Evolutionary conservation across 2,113 vertebrate species (phyloP).

Genomic region (Ranitomeya imitator): DNA sequence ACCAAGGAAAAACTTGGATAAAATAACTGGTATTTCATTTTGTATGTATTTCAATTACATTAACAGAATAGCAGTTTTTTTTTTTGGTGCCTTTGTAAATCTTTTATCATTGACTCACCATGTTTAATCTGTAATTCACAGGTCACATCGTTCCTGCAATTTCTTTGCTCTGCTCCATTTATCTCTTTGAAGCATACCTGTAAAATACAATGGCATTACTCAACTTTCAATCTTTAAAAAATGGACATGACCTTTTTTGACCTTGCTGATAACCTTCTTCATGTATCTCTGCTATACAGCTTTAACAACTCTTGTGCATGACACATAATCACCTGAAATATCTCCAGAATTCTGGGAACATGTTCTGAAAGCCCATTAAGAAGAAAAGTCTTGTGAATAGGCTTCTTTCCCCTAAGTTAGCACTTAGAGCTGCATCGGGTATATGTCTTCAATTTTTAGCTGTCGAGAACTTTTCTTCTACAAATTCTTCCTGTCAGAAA

Average conservation of each 20-base stretch:
- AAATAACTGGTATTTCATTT: neutral
- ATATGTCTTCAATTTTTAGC: constrained; percentile 40
- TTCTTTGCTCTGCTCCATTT: constrained; percentile 39
- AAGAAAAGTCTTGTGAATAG: constrained; percentile 27
- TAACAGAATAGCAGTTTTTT: constrained; percentile 8
- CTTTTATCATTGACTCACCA: constrained; percentile 39
- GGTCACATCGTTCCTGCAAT: constrained; percentile 10
- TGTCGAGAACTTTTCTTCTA: constrained; percentile 40
- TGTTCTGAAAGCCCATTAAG: constrained; percentile 49
- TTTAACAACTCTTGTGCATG: constrained; percentile 51
- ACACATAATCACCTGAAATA: constrained; percentile 55
- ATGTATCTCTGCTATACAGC: constrained; percentile 39
- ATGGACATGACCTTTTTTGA: constrained; percentile 52
- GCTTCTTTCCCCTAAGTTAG: constrained; percentile 43
- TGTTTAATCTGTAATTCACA: constrained; percentile 41
- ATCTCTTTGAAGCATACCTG: constrained; percentile 32
- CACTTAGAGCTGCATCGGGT: constrained; percentile 35
- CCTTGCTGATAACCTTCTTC: constrained; percentile 53
- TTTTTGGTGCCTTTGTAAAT: neutral
- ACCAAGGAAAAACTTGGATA: neutral
- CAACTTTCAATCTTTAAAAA: constrained; percentile 51
- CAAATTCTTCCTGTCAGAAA: constrained; percentile 55
- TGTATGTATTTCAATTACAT: constrained; percentile 2
- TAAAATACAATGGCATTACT: constrained; percentile 54
- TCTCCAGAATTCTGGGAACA: constrained; percentile 48